Conservation (phyloP, 2,888 invertebrate genomes). For the Hipparchia semele region DNA sequence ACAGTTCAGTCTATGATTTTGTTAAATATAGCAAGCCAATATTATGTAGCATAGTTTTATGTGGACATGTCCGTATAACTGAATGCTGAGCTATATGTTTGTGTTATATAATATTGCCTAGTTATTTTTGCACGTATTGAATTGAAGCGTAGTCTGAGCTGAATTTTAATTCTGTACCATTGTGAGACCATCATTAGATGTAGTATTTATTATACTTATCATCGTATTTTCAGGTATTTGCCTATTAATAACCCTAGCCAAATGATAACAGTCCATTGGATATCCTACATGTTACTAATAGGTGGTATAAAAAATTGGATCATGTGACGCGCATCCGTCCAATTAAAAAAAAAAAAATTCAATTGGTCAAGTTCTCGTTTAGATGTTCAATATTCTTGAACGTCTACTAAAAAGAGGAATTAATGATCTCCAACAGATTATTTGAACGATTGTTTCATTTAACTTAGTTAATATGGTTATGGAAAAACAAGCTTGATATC, state of each 20-base stretch:
- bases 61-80: too few species aligned
- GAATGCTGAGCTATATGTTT: too few species aligned
- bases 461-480: not conserved
- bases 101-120: too few species aligned
- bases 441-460: not conserved
- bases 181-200: not conserved
- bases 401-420: not conserved
- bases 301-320: not conserved
- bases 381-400: not conserved
- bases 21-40: too few species aligned
- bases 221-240: not conserved
- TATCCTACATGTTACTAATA: not conserved
- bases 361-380: not conserved
- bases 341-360: not conserved
- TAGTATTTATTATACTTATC: not conserved
- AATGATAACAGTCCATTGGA: not conserved
- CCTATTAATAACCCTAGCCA: not conserved
- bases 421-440: not conserved
- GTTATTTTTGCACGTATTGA: too few species aligned
- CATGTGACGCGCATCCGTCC: conserved; percentile 3
- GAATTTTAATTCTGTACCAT: not conserved
- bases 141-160: too few species aligned
- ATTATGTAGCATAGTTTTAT: too few species aligned
- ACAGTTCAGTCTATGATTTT: too few species aligned
- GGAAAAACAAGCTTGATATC: not conserved